Base-by-base conservation (phyloP, 2,888 invertebrate species). In the Drosophila hamatofila region DNA sequence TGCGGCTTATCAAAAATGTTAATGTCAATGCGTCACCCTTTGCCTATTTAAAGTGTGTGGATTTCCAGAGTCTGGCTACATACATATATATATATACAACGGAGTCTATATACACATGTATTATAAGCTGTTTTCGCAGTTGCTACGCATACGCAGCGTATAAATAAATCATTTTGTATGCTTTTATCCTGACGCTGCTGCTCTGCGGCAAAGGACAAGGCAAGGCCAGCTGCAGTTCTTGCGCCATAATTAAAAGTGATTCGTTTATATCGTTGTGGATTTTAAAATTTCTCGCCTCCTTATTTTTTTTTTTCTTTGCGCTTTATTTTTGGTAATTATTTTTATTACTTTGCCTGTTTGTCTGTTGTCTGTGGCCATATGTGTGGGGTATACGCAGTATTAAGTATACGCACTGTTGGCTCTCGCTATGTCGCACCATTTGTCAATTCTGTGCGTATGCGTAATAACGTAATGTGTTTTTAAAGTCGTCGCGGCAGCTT, bases 111-210 rank as follows among this genome's bases (percentile, higher is more conserved):
- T 48, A 11, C 33, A 33, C 12, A 35, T 5, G 14, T 35, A 5
- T 48, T 35, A 14, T 14, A 2, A 23, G 23, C 21, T 57, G 23
- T 7, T 37, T 23, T 14, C 27, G n/a, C 21, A 35, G 23, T 48
- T 49, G 61, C 57, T 67, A 62, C 62, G 75, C 75, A 80, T 76
- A 69, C 69, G 75, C 79, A 67, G 62, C 46, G 41, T 62, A 44
- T 78, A 57, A 79, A 75, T 79, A 79, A 74, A 75, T 79, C 61
- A 79, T 67, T 59, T 75, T 62, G 52, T 58, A 61, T 66, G 64
- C 46, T 46, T 64, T 60, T 54, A 59, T 72, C 39, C 51, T 30
- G 48, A 9, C 58, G 46, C 42, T 33, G 33, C 63, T 23, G 14
- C 21, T n/a, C 14, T 56, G 41, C 33, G 42, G 60, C 16, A 23